Conservation (phyloP, 2,113 vertebrate species). For the Xenus cinereus region DNA sequence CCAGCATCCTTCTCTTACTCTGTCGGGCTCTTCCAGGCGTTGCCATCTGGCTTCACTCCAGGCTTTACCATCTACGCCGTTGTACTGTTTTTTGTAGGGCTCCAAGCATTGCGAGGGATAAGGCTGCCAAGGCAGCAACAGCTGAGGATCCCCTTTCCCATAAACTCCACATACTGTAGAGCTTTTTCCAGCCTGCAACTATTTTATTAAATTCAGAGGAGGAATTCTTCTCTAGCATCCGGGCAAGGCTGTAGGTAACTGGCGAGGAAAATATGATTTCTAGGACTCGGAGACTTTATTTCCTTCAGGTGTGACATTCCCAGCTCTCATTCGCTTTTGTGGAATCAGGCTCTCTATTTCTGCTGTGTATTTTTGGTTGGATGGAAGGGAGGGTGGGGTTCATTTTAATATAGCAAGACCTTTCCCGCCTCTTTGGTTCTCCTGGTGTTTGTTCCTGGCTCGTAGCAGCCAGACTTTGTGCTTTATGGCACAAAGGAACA, state of each 20-base stretch:
- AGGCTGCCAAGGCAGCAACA: not conserved
- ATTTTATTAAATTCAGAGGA: not conserved
- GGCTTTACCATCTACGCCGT: fast-evolving
- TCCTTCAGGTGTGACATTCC: not conserved
- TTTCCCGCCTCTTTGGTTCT: not conserved
- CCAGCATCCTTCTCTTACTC: not conserved
- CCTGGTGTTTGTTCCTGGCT: not conserved
- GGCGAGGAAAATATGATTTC: not conserved
- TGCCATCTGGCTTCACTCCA: not conserved
- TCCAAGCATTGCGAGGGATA: not conserved
- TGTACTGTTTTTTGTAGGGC: not conserved
- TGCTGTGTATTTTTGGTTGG: not conserved
- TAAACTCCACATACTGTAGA: not conserved
- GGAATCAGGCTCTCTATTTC: not conserved
- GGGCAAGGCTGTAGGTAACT: not conserved
- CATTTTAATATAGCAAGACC: not conserved
- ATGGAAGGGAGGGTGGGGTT: not conserved
- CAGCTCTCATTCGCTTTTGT: fast-evolving
- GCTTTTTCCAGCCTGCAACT: not conserved
- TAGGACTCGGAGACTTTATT: not conserved
- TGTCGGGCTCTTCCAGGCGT: not conserved
- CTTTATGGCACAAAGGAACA: no score
- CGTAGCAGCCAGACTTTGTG: not conserved
- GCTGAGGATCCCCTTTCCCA: not conserved
- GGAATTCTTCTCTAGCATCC: not conserved